phyloP scores from a whole-genome alignment of 1,140 invertebrate genomes.

The Panagrolaimus sp. region DNA sequence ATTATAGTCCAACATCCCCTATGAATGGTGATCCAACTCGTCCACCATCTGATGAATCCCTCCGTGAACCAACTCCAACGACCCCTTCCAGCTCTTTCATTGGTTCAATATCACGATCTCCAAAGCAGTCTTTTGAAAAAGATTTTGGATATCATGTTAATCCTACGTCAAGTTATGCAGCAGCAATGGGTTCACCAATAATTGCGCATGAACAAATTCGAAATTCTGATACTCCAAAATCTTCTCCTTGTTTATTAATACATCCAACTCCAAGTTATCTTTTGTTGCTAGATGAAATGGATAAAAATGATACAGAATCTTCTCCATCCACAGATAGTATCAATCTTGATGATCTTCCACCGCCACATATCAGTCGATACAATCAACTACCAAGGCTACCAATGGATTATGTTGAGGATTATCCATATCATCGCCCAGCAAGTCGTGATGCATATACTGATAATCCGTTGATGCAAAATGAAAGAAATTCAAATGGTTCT shows the following conservation, averaged over 20 bases:
- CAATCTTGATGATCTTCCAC: constrained; percentile 5
- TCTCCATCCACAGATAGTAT: not conserved
- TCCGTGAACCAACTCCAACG: not conserved
- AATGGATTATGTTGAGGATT: not conserved
- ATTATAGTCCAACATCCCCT: not conserved
- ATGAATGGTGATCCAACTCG: not conserved
- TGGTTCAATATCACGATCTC: not conserved
- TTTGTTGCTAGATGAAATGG: not conserved
- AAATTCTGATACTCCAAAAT: not conserved
- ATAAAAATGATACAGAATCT: not conserved
- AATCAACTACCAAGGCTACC: not conserved
- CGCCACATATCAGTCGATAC: not conserved
- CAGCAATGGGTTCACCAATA: not conserved
- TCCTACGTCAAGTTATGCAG: not conserved
- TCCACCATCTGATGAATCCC: not conserved
- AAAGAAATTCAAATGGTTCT: not conserved
- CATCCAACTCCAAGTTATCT: constrained; percentile 1
- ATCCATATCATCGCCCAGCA: constrained; percentile 2
- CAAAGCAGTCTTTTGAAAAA: not conserved
- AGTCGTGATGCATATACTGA: constrained; percentile 6
- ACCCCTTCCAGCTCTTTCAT: not conserved
- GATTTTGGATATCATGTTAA: not conserved
- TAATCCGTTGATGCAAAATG: not conserved
- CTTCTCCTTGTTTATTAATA: not conserved
- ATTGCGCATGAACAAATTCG: not conserved